Evolutionary conservation across 2,797 vertebrate species (phyloP), one percentile per base, ranked within the genome.

Genomic region (Enoplosus armatus): DNA sequence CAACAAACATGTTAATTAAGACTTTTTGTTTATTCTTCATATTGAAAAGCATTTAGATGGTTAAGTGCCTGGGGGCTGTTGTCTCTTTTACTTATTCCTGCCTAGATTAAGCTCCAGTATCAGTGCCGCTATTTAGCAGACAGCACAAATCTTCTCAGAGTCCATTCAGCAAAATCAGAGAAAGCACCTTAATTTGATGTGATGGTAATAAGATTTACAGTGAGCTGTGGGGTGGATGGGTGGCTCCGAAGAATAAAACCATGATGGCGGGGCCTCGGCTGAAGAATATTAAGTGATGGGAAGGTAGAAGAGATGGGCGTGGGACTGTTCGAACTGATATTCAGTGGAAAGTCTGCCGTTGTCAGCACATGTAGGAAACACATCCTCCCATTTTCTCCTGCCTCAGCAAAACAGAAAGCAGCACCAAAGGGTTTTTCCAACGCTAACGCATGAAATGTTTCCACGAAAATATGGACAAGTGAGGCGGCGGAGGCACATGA

Each of bases 131-230:
- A 33, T 74, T 83, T 66, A 85, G 65, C 11, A 78, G 72, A 85
- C 67, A 14, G 61, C 45, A 73, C 77, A 91, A 89, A 92, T 88
- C 88, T 77, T 75, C 81, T 77, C 67, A 43, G 69, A 85, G 86
- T 86, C 83, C 75, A 80, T 85, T 90, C 86, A 83, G 89, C 80
- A 72, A 86, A 85, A 75, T 82, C 78, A 77, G 73, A 64, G 43
- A 66, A 71, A 22, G 58, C 65, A 14, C 79, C 45, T 72, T 87
- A 80, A 86, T 84, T 72, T 78, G 61, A 79, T 55, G 87, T 75
- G 72, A 90, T 53, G 45, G 63, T 90, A 87, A 89, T 87, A 35
- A 71, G 85, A 72, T 89, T 90, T 80, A 56, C 55, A n/a, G 18
- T 2, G 27, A 29, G 18, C 15, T 10, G 58, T 2, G 29, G 18